These are phyloP conservation scores for Epinotia demarniana DNA, from an alignment of 2,888 invertebrate species.

Conservation along the genomic window DNA sequence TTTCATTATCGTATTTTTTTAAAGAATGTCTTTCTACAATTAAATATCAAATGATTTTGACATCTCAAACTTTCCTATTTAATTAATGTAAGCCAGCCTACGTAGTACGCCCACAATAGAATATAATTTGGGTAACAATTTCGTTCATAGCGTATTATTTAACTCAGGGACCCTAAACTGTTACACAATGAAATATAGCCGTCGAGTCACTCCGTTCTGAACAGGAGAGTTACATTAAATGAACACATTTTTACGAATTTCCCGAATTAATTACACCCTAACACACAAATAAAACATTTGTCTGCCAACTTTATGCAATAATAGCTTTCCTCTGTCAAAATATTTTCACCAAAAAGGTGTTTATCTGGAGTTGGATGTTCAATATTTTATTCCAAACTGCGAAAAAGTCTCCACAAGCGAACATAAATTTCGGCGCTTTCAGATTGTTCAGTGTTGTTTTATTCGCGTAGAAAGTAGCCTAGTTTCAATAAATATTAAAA, in stretches of 20 bases:
- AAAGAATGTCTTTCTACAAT: neutral
- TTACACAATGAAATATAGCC: constrained; percentile 54
- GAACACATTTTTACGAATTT: constrained; percentile 30
- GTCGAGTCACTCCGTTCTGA: constrained; percentile 35
- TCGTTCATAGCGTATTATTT: no score
- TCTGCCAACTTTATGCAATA: constrained; percentile 30
- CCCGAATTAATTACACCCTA: constrained; percentile 35
- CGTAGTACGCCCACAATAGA: neutral
- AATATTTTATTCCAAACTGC: constrained; percentile 37
- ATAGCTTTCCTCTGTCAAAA: constrained; percentile 33
- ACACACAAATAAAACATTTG: constrained; percentile 20
- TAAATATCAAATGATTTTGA: neutral
- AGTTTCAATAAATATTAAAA: constrained; percentile 32
- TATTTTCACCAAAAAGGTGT: constrained; percentile 16
- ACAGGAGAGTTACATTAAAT: constrained; percentile 35
- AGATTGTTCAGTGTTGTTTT: constrained; percentile 29
- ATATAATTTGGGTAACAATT: neutral
- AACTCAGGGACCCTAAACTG: neutral
- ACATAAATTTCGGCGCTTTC: constrained; percentile 31
- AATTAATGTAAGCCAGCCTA: neutral
- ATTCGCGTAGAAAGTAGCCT: constrained; percentile 9
- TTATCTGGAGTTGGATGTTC: constrained; percentile 33
- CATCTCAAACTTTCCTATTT: neutral
- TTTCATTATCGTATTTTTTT: no score
- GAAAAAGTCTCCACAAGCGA: constrained; percentile 20